Base-by-base conservation (phyloP, 2,797 vertebrate genomes). In the Dicrostonyx torquatus region DNA sequence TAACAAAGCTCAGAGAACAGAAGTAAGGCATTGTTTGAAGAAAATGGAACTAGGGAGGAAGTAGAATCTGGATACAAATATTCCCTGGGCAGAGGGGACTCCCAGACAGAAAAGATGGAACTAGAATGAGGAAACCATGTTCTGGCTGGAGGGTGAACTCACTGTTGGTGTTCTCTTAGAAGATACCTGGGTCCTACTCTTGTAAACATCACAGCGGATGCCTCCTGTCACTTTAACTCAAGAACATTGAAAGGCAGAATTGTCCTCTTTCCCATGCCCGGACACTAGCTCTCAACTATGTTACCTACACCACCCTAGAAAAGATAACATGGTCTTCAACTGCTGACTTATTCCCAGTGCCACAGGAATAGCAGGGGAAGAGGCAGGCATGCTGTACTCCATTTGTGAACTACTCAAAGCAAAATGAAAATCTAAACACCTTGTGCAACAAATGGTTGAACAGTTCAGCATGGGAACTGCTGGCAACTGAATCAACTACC, bases 201-300 rank as follows among this genome's bases (percentile, higher is more conserved):
- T 60, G 37, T 87, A 72, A 95, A 66, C 12, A 1, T n/a, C 14
- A 0, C 3, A 22, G 6, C 8, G 3, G 12, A 5, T n/a, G 50
- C 20, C 14, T 68, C 31, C 98, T 98, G 98, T 98, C 98, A 97
- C 87, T 95, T 98, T 98, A 98, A 98, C 98, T 98, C 98, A 98
- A 98, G 98, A 99, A 98, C 98, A 98, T 97, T 98, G 97, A 98
- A 98, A 98, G 97, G 92, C 97, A 95, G 97, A 96, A 96, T 90
- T 96, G 97, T 98, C 98, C 98, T 98, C 98, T 98, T 98, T 98
- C 98, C 97, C 96, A 97, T 96, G 98, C 97, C 96, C 96, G 97
- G 97, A 93, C 98, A 14, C 3, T 13, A 6, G 11, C 60, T 92
- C 77, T 68, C 73, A 79, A 3, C 55, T 40, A 2, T 11, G 10